Evolutionary conservation across 2,797 vertebrate species (phyloP), one percentile per base, ranked within the genome.

Genomic region (Distichodus sexfasciatus): DNA sequence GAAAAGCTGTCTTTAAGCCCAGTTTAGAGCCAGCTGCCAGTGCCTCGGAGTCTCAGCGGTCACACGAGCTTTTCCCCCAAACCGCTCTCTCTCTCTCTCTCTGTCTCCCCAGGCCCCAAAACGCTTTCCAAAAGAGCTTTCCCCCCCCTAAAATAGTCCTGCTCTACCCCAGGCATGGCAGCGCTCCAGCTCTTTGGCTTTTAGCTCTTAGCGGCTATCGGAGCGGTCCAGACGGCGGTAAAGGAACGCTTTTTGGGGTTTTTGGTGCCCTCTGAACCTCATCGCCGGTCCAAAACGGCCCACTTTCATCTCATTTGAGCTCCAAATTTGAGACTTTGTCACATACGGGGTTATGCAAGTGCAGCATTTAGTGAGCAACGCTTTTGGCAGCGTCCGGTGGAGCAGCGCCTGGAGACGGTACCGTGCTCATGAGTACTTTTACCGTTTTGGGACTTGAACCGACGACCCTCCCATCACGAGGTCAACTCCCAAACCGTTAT

Each of bases 161-260:
- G 66, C 46, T 51, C 46, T 54, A 73, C 64, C 43, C 57, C 11
- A 50, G 33, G 23, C 29, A 54, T 53, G 38, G 74, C 66, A 48
- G 46, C 23, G 1, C n/a, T 64, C 71, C 64, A 69, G 57, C 46
- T 51, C 46, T 51, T 28, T 29, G 11, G 15, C 10, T 64, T 31
- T 24, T 51, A 35, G 44, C 58, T 44, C 26, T 24, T 21, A 57
- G 35, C 64, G 19, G 1, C 53, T 50, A 67, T 71, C 48, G 26
- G 36, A 46, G 7, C 31, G 14, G 15, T 6, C 26, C 43, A 50
- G 7, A 26, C 10, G 9, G 60, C 53, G n/a, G 62, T 50, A 63
- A 66, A 72, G 35, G 26, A 35, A 63, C 44, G 28, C 15, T 57
- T 48, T 62, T 38, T 15, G 3, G 1, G 17, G 24, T 69, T 21